phyloP scores from a whole-genome alignment of 2,113 vertebrate genomes.

The Tylochromis polylepis region DNA sequence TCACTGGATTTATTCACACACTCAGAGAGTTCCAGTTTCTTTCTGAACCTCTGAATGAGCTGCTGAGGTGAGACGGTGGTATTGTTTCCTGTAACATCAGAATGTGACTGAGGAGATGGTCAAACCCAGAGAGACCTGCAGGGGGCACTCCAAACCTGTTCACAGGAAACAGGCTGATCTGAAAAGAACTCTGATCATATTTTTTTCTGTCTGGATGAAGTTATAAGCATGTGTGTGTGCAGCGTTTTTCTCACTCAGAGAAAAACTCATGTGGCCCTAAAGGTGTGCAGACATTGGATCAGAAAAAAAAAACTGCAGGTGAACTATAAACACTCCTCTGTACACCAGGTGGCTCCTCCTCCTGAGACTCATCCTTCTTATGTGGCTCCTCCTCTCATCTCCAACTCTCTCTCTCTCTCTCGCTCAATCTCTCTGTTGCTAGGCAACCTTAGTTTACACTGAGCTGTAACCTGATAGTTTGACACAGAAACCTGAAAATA shows the following conservation, averaged over 20 bases:
- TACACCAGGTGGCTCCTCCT: background rate
- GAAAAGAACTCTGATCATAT: background rate
- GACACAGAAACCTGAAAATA: conserved; percentile 1
- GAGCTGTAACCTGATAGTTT: conserved; percentile 23
- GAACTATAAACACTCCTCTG: background rate
- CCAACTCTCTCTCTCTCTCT: background rate
- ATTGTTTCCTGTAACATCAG: background rate
- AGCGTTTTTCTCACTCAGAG: background rate
- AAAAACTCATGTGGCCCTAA: background rate
- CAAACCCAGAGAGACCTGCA: background rate
- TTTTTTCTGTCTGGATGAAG: background rate
- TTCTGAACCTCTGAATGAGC: background rate
- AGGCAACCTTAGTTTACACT: background rate
- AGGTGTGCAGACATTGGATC: background rate
- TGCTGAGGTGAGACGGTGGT: background rate
- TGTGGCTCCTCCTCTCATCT: background rate
- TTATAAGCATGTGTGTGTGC: background rate
- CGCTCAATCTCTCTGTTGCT: background rate
- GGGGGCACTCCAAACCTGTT: background rate
- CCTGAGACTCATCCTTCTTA: background rate
- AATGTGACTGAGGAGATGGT: background rate
- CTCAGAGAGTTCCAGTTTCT: background rate
- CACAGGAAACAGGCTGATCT: background rate
- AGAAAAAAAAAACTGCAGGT: background rate
- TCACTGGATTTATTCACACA: background rate